Conservation (phyloP, 2,888 invertebrate genomes). For the Tyria jacobaeae region DNA sequence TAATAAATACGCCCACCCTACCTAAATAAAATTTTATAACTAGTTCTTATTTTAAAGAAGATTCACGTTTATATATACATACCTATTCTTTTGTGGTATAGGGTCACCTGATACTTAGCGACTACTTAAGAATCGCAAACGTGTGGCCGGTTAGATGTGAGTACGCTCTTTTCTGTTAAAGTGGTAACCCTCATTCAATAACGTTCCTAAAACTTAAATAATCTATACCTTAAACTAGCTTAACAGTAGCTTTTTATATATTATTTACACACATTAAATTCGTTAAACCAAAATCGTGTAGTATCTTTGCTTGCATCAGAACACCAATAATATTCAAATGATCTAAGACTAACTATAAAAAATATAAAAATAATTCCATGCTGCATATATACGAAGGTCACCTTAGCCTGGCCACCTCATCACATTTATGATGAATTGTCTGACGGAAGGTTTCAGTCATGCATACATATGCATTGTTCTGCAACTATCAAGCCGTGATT, state of each 20-base stretch:
- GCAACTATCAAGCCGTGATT: constrained; percentile 36
- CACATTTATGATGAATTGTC: constrained; percentile 43
- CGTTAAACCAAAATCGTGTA: no score
- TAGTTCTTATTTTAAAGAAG: constrained; percentile 44
- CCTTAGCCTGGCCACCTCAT: constrained; percentile 32
- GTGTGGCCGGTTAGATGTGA: no score
- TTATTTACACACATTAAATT: no score
- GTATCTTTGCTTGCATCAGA: background rate
- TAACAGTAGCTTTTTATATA: no score
- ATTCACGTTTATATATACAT: constrained; percentile 50
- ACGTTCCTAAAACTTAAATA: constrained; percentile 6
- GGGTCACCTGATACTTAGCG: no score
- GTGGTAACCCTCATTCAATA: no score
- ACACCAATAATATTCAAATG: background rate
- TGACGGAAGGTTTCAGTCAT: constrained; percentile 41
- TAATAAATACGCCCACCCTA: no score
- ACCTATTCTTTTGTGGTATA: no score
- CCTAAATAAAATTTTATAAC: no score
- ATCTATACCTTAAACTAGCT: no score
- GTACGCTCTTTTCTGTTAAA: no score
- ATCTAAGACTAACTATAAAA: background rate
- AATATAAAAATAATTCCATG: constrained; percentile 20
- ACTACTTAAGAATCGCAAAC: no score
- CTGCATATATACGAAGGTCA: constrained; percentile 28
- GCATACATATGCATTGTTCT: constrained; percentile 47